A percentile compares a stretch with the other conserved stretches of the same genome.
phyloP scores from a whole-genome alignment of 2,888 invertebrate genomes.

The Galeruca laticollis region DNA sequence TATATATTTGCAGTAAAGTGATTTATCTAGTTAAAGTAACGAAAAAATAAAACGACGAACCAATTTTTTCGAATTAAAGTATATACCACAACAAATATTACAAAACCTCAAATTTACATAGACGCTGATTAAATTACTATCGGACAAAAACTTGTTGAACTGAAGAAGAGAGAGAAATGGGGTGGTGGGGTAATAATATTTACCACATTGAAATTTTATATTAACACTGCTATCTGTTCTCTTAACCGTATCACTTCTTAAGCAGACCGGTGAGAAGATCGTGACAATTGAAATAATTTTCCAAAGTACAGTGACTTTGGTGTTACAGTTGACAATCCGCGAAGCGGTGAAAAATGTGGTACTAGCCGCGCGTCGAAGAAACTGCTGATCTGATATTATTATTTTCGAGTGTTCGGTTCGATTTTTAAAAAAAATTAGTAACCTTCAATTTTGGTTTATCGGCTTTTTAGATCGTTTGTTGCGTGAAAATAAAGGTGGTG shows the following conservation, averaged over 20 bases:
- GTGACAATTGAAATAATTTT: constrained; percentile 40
- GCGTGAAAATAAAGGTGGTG: constrained; percentile 47
- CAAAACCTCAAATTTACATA: not conserved
- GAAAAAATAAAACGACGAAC: no score
- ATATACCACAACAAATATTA: constrained; percentile 7
- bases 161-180: constrained; percentile 21
- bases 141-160: constrained; percentile 38
- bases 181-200: constrained; percentile 56
- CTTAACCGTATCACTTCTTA: constrained; percentile 44
- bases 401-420: not conserved
- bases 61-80: no score
- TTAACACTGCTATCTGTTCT: constrained; percentile 50
- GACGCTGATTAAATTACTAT: not conserved
- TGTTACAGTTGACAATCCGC: constrained; percentile 40
- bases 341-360: constrained; percentile 6
- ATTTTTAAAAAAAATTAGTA: constrained; percentile 11
- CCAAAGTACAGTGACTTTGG: constrained; percentile 44
- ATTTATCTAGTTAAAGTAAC: no score
- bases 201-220: constrained; percentile 54
- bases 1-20: no score
- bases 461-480: constrained; percentile 33
- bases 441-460: constrained; percentile 34
- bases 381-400: not conserved
- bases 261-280: constrained; percentile 42
- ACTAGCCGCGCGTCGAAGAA: not conserved